Percentiles rank a stretch among this genome's conserved stretches.
Conservation (phyloP, 2,888 invertebrate genomes). For the Hypomecis atomaria region DNA sequence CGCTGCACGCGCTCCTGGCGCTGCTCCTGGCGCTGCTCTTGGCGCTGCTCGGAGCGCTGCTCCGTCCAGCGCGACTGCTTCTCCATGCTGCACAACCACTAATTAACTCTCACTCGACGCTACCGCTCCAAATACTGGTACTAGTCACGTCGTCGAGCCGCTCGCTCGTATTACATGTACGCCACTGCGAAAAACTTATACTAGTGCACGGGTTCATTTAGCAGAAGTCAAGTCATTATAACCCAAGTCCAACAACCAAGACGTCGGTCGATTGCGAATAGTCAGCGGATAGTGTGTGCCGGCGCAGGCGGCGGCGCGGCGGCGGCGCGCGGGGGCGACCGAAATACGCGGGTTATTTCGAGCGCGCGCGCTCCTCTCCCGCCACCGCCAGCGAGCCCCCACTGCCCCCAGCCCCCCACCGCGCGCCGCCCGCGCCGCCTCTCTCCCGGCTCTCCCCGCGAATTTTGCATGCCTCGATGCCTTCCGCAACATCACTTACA, state of each 20-base stretch:
- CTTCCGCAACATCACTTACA: slow-evolving; percentile 42
- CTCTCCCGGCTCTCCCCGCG: slow-evolving; percentile 43
- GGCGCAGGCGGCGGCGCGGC: slow-evolving; percentile 49
- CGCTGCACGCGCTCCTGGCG: slow-evolving; percentile 77
- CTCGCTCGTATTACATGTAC: slow-evolving; percentile 63
- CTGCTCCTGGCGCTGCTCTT: slow-evolving; percentile 78
- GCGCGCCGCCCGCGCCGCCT: slow-evolving; percentile 36
- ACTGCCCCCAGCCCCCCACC: slow-evolving; percentile 30
- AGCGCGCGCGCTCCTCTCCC: slow-evolving; percentile 67
- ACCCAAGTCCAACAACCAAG: slow-evolving; percentile 91
- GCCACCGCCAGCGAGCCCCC: slow-evolving; percentile 33
- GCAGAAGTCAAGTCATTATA: slow-evolving; percentile 92
- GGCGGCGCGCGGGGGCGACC: slow-evolving; percentile 63
- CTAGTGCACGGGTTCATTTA: slow-evolving; percentile 86
- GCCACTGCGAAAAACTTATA: slow-evolving; percentile 81
- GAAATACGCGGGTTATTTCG: slow-evolving; percentile 82
- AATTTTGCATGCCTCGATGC: slow-evolving; percentile 50
- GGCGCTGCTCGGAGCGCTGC: slow-evolving; percentile 80
- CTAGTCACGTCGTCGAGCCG: slow-evolving; percentile 67
- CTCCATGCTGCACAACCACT: slow-evolving; percentile 88
- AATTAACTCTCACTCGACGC: slow-evolving; percentile 80
- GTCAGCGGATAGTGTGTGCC: slow-evolving; percentile 91
- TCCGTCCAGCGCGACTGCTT: slow-evolving; percentile 87
- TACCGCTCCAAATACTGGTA: slow-evolving; percentile 68
- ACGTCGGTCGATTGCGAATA: slow-evolving; percentile 97